Percentiles rank a stretch among this genome's conserved stretches.
These are phyloP conservation scores for Leptinotarsa juncta DNA, from an alignment of 2,888 invertebrate species.

Conservation along the genomic window DNA sequence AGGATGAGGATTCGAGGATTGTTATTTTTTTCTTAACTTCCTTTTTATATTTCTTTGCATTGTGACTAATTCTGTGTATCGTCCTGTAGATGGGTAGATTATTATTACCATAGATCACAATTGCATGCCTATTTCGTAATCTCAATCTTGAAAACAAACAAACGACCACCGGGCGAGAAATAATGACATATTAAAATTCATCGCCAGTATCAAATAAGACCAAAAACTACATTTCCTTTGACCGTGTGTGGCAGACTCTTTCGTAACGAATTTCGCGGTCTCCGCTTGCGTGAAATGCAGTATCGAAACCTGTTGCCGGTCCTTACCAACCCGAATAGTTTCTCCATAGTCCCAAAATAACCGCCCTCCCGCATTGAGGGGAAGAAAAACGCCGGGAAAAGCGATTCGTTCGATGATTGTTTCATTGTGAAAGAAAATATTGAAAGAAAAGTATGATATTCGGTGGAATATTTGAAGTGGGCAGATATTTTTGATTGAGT, in stretches of 20 bases:
- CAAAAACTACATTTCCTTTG: constrained; percentile 3
- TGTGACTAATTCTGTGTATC: too few relatives aligned
- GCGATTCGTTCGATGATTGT: neutral
- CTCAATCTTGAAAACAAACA: too few relatives aligned
- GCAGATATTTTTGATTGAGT: neutral
- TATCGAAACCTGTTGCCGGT: constrained; percentile 9
- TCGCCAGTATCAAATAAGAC: neutral
- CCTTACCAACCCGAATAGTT: constrained; percentile 2
- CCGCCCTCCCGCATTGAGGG: neutral
- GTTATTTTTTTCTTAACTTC: too few relatives aligned
- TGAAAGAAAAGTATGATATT: neutral
- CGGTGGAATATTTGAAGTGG: neutral
- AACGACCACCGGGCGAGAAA: too few relatives aligned
- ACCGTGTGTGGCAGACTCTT: neutral
- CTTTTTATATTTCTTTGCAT: too few relatives aligned
- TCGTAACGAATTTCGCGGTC: neutral
- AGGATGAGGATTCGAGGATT: too few relatives aligned
- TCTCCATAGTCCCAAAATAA: constrained; percentile 1
- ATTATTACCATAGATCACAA: too few relatives aligned
- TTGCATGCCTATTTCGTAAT: too few relatives aligned
- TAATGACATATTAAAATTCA: constrained; percentile 21
- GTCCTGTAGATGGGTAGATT: too few relatives aligned
- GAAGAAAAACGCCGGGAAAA: constrained; percentile 1
- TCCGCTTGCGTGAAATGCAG: constrained; percentile 4
- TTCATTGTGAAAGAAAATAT: neutral